Evolutionary conservation across 2,113 vertebrate genomes (phyloP).

Genomic region (Bubalus kerabau): DNA sequence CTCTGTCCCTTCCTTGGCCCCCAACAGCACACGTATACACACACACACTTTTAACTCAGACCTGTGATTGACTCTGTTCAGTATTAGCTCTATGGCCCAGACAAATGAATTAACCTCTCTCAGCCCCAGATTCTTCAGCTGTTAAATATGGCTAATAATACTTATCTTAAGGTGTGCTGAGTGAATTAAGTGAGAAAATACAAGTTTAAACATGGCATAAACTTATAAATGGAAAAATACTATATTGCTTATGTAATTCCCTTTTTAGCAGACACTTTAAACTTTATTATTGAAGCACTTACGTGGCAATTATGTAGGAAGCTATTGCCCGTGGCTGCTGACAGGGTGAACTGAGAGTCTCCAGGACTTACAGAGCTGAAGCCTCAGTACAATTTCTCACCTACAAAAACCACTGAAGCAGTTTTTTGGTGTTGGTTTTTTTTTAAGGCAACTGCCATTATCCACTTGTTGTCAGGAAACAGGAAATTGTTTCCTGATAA

Average conservation of each 20-base stretch:
- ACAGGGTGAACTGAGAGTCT: not conserved
- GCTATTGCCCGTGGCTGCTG: not conserved
- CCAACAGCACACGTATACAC: not conserved
- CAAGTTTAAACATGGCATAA: not conserved
- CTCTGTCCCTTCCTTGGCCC: not conserved
- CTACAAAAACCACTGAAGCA: not conserved
- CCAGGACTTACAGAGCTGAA: not conserved
- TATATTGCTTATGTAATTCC: not conserved
- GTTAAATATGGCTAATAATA: not conserved
- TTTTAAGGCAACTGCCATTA: not conserved
- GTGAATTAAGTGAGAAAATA: constrained; percentile 25
- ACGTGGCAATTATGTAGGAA: not conserved
- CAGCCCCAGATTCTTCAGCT: not conserved
- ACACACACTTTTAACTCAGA: not conserved
- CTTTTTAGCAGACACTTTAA: not conserved
- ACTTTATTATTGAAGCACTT: not conserved
- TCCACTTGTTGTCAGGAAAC: not conserved
- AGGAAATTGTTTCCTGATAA: not conserved
- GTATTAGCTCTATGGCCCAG: not conserved
- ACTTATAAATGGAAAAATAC: not conserved
- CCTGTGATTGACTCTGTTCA: not conserved
- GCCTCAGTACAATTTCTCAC: constrained; percentile 14
- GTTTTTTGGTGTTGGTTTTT: not conserved
- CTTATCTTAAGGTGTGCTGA: not conserved
- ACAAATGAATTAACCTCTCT: not conserved